Percentiles rank a stretch among this genome's conserved stretches.
phyloP scores from a whole-genome alignment of 30 jellyfish, hydroid and myxozoan species.

The Aurelia aurita complex sp. Pacific region DNA sequence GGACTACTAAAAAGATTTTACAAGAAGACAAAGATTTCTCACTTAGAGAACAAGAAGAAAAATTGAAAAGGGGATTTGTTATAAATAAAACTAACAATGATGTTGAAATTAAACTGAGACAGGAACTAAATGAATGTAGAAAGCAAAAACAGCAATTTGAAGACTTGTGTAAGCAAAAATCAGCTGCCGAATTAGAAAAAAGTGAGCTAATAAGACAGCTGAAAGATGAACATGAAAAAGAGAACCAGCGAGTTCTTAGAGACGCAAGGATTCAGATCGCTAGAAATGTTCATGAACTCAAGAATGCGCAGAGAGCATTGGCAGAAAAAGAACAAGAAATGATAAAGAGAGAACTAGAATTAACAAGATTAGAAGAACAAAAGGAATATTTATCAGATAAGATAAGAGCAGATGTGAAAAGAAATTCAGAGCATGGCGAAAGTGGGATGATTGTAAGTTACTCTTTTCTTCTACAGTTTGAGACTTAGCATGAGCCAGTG shows the following conservation, averaged over 20 bases:
- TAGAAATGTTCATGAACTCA: slow-evolving; percentile 75
- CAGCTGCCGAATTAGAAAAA: slow-evolving; percentile 70
- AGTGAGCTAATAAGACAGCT: slow-evolving; percentile 68
- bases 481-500: too few relatives aligned
- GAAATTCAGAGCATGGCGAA: slow-evolving; percentile 29
- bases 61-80: slow-evolving; percentile 26
- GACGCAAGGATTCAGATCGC: slow-evolving; percentile 86
- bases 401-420: slow-evolving; percentile 22
- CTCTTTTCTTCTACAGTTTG: too few relatives aligned
- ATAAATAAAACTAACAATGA: slow-evolving; percentile 49
- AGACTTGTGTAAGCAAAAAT: slow-evolving; percentile 47
- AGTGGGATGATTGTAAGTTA: slow-evolving; percentile 11
- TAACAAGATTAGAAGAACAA: slow-evolving; percentile 62
- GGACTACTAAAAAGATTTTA: slow-evolving; percentile 69
- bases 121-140: slow-evolving; percentile 64
- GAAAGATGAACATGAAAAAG: slow-evolving; percentile 87
- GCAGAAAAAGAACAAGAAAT: slow-evolving; percentile 75
- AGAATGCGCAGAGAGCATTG: slow-evolving; percentile 71
- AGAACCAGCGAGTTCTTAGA: slow-evolving; percentile 70
- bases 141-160: slow-evolving; percentile 72
- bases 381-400: slow-evolving; percentile 56
- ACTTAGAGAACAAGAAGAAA: slow-evolving; percentile 69
- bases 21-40: slow-evolving; percentile 84
- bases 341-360: slow-evolving; percentile 46
- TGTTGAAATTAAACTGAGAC: slow-evolving; percentile 56